Evolutionary conservation across 23 tunicate genomes (phyloP).

Genomic region (Oikopleura vanhoeffeni): DNA sequence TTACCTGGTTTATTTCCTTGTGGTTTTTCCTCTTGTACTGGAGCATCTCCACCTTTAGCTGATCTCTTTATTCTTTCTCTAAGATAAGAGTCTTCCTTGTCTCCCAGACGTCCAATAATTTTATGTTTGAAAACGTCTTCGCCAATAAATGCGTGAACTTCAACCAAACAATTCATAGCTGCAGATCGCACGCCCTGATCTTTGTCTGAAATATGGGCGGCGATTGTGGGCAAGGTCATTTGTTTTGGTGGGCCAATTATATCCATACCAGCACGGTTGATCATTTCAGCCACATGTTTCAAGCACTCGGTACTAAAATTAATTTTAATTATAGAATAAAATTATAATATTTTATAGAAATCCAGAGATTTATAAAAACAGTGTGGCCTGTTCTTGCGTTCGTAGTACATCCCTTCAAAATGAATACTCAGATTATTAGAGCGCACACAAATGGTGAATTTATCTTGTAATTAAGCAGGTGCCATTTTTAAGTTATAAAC

Average conservation of each 20-base stretch:
- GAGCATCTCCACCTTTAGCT: neutral
- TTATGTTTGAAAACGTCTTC: neutral
- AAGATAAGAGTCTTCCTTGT: neutral
- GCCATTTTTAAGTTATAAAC: too few species aligned
- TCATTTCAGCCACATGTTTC: neutral
- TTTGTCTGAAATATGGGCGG: neutral
- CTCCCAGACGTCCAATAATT: neutral
- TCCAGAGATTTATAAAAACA: too few species aligned
- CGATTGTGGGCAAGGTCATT: neutral
- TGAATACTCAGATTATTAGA: too few species aligned
- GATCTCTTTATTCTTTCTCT: neutral
- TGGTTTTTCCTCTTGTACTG: too few species aligned
- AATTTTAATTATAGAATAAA: too few species aligned
- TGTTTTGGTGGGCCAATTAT: neutral
- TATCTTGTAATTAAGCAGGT: too few species aligned
- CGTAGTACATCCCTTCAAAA: too few species aligned
- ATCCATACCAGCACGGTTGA: neutral
- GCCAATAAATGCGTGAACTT: neutral
- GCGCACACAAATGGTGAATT: too few species aligned
- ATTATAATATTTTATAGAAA: too few species aligned
- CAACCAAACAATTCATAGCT: neutral
- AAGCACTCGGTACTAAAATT: conserved; percentile 7
- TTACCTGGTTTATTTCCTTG: too few species aligned
- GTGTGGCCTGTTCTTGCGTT: too few species aligned
- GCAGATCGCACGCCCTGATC: neutral